Evolutionary conservation across 2,797 vertebrate species (phyloP).

Genomic region (Intellagama lesueurii): DNA sequence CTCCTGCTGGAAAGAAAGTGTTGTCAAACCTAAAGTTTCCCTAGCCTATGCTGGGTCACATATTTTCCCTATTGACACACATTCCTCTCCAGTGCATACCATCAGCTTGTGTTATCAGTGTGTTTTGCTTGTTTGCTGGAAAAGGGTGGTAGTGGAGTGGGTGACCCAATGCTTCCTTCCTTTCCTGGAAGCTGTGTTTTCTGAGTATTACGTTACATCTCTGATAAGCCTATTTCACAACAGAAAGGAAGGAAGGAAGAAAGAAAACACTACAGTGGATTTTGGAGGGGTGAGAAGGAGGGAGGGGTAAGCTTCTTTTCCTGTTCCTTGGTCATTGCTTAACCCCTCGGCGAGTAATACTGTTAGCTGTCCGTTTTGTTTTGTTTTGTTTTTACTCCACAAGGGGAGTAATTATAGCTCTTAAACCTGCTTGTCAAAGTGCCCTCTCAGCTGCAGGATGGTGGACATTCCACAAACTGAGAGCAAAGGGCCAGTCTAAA

Average conservation of each 20-base stretch:
- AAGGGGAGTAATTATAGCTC: not conserved
- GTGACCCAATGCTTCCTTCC: slow-evolving; percentile 75
- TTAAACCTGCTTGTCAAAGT: not conserved
- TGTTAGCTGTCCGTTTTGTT: slow-evolving; percentile 23
- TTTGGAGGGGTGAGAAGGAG: not conserved
- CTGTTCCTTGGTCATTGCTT: slow-evolving; percentile 4
- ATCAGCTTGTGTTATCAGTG: slow-evolving; percentile 50
- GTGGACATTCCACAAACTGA: not conserved
- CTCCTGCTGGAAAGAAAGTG: slow-evolving; percentile 19
- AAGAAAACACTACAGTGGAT: not conserved
- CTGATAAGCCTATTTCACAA: slow-evolving; percentile 69
- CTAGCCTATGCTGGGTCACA: slow-evolving; percentile 16
- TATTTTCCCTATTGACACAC: slow-evolving; percentile 22
- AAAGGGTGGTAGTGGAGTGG: slow-evolving; percentile 61
- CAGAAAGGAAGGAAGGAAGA: not conserved
- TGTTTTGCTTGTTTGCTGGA: slow-evolving; percentile 61
- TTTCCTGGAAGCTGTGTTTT: slow-evolving; percentile 71
- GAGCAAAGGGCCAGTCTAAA: not conserved
- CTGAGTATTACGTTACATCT: not conserved
- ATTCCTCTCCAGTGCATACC: not conserved
- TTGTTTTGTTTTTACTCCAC: not conserved
- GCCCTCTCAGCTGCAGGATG: not conserved
- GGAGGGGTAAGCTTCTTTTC: not conserved
- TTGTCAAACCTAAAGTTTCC: slow-evolving; percentile 20
- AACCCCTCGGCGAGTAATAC: not conserved